phyloP scores from a whole-genome alignment of 2,113 vertebrate genomes.

The Oreochromis niloticus region DNA sequence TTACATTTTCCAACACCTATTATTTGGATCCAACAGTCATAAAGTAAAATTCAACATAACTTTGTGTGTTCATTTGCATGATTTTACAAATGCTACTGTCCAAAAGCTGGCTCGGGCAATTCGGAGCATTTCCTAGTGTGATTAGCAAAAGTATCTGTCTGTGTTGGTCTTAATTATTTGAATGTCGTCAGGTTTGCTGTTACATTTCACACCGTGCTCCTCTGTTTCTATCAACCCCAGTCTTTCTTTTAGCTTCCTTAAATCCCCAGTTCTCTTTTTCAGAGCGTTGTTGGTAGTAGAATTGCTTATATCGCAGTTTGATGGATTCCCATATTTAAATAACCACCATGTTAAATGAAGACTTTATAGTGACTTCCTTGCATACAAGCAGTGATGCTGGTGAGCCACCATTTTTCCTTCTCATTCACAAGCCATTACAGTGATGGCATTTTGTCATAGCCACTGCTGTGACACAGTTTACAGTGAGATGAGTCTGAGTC shows the following conservation, averaged over 20 bases:
- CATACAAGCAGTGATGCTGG: background rate
- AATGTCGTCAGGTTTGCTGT: background rate
- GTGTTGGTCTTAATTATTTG: background rate
- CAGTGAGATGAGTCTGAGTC: background rate
- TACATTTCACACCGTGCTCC: background rate
- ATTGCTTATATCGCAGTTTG: background rate
- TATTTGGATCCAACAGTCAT: background rate
- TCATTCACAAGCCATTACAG: background rate
- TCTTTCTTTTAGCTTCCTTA: background rate
- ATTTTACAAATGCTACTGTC: background rate
- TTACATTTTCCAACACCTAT: background rate
- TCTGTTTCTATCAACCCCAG: background rate
- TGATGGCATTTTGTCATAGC: background rate
- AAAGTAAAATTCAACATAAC: background rate
- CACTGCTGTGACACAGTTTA: background rate
- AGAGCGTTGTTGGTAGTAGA: background rate
- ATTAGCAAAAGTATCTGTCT: fast-evolving
- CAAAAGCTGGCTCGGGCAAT: background rate
- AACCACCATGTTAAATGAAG: background rate
- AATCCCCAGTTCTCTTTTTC: background rate
- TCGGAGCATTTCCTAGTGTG: fast-evolving
- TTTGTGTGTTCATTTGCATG: background rate
- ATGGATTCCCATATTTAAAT: background rate
- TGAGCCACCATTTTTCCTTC: background rate
- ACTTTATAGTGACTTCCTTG: background rate